phyloP scores from a whole-genome alignment of 2,113 vertebrate species.

The Chroicocephalus ridibundus region DNA sequence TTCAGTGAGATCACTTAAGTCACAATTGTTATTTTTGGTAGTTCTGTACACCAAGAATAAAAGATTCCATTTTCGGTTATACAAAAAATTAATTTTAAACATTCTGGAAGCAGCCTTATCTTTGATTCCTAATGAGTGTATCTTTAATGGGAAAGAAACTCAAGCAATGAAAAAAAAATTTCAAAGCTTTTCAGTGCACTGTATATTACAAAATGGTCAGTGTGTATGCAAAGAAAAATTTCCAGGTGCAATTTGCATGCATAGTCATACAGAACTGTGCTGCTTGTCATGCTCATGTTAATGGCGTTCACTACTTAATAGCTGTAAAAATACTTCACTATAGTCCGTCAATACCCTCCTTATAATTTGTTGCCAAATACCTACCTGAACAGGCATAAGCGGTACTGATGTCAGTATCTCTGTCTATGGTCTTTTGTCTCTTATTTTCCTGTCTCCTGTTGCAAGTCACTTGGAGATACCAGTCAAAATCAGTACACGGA shows the following conservation, averaged over 20 bases:
- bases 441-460: not conserved
- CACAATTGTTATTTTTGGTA: not conserved
- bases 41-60: not conserved
- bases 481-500: not conserved
- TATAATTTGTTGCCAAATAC: not conserved
- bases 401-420: not conserved
- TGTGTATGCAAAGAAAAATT: not conserved
- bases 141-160: not conserved
- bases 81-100: not conserved
- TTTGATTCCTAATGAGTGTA: not conserved
- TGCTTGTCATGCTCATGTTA: not conserved
- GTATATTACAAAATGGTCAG: not conserved
- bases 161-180: not conserved
- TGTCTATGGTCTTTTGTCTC: not conserved
- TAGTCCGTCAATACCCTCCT: not conserved
- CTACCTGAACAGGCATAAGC: not conserved
- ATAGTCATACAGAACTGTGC: not conserved
- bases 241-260: not conserved
- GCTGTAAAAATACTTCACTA: not conserved
- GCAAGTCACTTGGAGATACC: not conserved
- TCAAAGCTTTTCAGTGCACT: not conserved
- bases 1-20: not conserved
- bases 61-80: not conserved
- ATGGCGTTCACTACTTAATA: not conserved
- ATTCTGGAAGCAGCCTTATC: not conserved